A percentile compares a stretch with the other conserved stretches of the same genome.
phyloP scores from a whole-genome alignment of 2,888 invertebrate genomes.

The Apamea monoglypha region DNA sequence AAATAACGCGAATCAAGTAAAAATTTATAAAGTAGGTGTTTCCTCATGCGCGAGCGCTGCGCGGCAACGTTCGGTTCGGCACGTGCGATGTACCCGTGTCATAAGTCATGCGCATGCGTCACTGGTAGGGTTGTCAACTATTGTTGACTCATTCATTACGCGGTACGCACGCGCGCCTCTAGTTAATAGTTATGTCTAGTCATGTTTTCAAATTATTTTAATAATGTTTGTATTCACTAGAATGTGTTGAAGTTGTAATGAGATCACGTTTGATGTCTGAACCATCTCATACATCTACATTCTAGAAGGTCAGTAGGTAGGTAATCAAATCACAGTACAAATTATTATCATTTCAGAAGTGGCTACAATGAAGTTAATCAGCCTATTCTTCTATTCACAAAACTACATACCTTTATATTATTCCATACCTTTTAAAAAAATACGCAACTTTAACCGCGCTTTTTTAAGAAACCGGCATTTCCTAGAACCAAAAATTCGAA shows the following conservation, averaged over 20 bases:
- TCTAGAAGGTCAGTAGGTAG: background rate
- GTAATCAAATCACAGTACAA: background rate
- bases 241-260: slow-evolving; percentile 6
- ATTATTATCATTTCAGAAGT: background rate
- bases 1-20: slow-evolving; percentile 52
- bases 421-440: no score
- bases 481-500: no score
- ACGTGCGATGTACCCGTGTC: slow-evolving; percentile 62
- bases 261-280: background rate
- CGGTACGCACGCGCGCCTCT: slow-evolving; percentile 1
- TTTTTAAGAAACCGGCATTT: no score
- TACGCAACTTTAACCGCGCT: no score
- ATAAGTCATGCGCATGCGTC: slow-evolving; percentile 60
- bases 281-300: background rate
- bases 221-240: background rate
- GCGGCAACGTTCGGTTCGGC: slow-evolving; percentile 47
- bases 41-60: slow-evolving; percentile 55
- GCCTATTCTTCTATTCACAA: background rate
- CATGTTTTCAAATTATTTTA: slow-evolving; percentile 31
- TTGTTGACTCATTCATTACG: slow-evolving; percentile 52
- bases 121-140: slow-evolving; percentile 53
- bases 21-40: slow-evolving; percentile 55
- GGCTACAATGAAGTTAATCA: background rate
- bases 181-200: slow-evolving; percentile 26
- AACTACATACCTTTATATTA: no score